Percentiles rank a stretch among this genome's conserved stretches.
Evolutionary conservation across 2,888 invertebrate genomes (phyloP).

Genomic region (Cyaniris semiargus): DNA sequence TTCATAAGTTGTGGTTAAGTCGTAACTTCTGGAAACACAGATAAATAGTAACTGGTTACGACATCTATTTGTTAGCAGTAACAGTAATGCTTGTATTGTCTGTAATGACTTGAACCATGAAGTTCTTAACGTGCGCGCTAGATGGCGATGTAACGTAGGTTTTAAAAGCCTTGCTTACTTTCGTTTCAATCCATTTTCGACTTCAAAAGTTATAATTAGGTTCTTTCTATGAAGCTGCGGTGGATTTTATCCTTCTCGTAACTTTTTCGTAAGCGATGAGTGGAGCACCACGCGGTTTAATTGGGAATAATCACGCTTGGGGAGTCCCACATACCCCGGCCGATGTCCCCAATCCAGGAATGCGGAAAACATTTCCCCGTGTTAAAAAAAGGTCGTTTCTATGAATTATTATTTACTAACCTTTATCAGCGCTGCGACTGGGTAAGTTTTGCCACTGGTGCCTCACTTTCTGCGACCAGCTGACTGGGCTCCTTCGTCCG

Average conservation of each 20-base stretch:
- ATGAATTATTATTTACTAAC: slow-evolving; percentile 44
- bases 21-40: background rate
- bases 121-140: background rate
- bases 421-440: slow-evolving; percentile 61
- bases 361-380: background rate
- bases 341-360: background rate
- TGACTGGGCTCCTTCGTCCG: slow-evolving; percentile 76
- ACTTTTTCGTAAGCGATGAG: too few relatives aligned
- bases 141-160: background rate
- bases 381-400: background rate
- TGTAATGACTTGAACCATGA: background rate
- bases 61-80: slow-evolving; percentile 11
- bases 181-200: background rate
- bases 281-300: too few relatives aligned
- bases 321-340: too few relatives aligned
- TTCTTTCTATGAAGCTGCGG: background rate
- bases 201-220: background rate
- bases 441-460: slow-evolving; percentile 82
- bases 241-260: too few relatives aligned
- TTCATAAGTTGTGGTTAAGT: background rate
- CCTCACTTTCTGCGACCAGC: slow-evolving; percentile 83
- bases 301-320: too few relatives aligned
- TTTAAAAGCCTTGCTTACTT: background rate
- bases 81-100: background rate
- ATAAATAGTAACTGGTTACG: background rate